These are phyloP conservation scores for Cyclura pinguis DNA, from an alignment of 2,797 vertebrate species.

Conservation along the genomic window DNA sequence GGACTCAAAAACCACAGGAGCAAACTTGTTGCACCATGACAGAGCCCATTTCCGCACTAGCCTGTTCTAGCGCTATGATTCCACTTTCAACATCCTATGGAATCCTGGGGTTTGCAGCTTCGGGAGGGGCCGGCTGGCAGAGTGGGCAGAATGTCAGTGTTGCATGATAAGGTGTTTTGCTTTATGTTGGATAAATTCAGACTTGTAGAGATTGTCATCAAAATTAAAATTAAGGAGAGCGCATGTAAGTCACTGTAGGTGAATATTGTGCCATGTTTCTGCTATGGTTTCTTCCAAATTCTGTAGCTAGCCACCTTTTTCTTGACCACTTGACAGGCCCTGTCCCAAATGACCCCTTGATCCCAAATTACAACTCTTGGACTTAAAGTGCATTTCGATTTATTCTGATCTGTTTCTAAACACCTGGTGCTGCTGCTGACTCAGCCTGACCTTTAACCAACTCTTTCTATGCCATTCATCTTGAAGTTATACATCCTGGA, in stretches of 20 bases:
- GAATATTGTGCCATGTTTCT: not conserved
- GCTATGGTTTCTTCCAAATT: not conserved
- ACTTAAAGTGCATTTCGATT: conserved; percentile 4
- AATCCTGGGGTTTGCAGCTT: too few relatives aligned
- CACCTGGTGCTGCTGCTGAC: conserved; percentile 16
- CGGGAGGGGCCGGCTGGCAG: too few relatives aligned
- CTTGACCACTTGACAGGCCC: not conserved
- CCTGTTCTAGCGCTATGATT: too few relatives aligned
- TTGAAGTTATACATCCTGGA: conserved; percentile 2
- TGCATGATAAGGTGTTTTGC: not conserved
- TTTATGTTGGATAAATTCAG: not conserved
- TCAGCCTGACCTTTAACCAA: conserved; percentile 26
- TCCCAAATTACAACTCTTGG: not conserved
- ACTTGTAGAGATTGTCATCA: not conserved
- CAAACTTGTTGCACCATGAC: not conserved
- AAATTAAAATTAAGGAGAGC: not conserved
- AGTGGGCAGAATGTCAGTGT: too few relatives aligned
- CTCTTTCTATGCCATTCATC: conserved; percentile 10
- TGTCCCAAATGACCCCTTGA: not conserved
- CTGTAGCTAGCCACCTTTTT: not conserved
- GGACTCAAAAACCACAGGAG: not conserved
- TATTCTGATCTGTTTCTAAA: conserved; percentile 17
- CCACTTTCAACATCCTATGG: too few relatives aligned
- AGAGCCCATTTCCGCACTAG: too few relatives aligned
- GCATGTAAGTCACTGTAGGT: not conserved